A percentile compares a stretch with the other conserved stretches of the same genome.
These are phyloP conservation scores for Hypolimnas misippus DNA, from an alignment of 2,888 invertebrate species.

Conservation along the genomic window DNA sequence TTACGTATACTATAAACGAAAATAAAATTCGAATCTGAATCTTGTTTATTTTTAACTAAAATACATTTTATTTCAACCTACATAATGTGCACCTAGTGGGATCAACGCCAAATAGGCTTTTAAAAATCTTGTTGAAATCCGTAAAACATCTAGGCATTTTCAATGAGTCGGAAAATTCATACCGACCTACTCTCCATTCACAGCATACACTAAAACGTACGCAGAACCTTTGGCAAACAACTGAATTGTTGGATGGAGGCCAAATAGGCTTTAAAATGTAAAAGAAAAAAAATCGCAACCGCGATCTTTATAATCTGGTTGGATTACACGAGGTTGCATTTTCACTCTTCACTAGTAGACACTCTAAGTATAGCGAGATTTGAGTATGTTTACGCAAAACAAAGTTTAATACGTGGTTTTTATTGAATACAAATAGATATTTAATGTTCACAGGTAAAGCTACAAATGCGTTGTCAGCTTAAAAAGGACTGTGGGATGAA, in stretches of 20 bases:
- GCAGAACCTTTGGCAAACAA: constrained; percentile 34
- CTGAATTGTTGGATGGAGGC: constrained; percentile 33
- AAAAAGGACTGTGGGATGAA: too few relatives aligned
- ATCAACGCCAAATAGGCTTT: constrained; percentile 15
- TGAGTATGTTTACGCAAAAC: too few relatives aligned
- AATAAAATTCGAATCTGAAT: neutral
- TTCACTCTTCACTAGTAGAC: neutral
- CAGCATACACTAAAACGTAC: constrained; percentile 25
- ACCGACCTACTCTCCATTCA: constrained; percentile 20
- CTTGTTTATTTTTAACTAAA: neutral
- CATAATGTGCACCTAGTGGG: neutral
- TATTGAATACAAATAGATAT: too few relatives aligned
- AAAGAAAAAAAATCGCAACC: constrained; percentile 24
- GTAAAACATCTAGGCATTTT: constrained; percentile 28
- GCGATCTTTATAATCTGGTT: constrained; percentile 27
- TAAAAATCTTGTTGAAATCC: constrained; percentile 22
- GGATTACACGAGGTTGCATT: constrained; percentile 24
- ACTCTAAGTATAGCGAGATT: too few relatives aligned
- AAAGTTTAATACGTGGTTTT: too few relatives aligned
- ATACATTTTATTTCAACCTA: neutral
- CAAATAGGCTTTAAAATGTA: constrained; percentile 31
- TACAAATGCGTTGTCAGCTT: too few relatives aligned
- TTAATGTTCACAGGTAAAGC: too few relatives aligned
- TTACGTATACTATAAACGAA: neutral
- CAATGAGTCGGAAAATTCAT: constrained; percentile 26